A percentile compares a stretch with the other conserved stretches of the same genome.
Evolutionary conservation across 2,113 vertebrate genomes (phyloP).

Genomic region (Macrotis lagotis): DNA sequence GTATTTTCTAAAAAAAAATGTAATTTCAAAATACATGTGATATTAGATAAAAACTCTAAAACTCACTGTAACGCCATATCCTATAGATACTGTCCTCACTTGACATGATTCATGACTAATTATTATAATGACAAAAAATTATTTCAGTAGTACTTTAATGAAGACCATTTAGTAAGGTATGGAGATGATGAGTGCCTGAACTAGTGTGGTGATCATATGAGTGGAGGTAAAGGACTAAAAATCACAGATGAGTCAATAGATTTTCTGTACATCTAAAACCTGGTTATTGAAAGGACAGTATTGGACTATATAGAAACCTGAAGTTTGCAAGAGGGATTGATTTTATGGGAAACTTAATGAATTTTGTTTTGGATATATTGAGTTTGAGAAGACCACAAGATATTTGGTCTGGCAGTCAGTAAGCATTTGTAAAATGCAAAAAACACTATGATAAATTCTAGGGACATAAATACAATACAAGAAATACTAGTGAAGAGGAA

Average conservation of each 20-base stretch:
- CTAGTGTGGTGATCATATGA: not conserved
- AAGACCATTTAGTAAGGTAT: not conserved
- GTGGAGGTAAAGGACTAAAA: not conserved
- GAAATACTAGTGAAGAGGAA: not conserved
- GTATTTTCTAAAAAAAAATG: conserved; percentile 3
- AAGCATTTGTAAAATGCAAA: not conserved
- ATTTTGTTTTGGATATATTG: not conserved
- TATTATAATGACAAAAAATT: not conserved
- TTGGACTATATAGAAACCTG: not conserved
- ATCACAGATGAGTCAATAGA: not conserved
- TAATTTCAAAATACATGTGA: not conserved
- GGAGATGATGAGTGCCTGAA: not conserved
- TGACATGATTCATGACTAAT: not conserved
- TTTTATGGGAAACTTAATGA: not conserved
- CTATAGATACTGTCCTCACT: not conserved
- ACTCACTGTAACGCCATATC: not conserved
- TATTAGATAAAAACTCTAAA: not conserved
- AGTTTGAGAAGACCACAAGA: not conserved
- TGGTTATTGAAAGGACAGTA: not conserved
- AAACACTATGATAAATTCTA: not conserved
- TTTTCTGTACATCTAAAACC: not conserved
- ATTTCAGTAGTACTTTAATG: not conserved
- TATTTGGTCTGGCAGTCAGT: not conserved
- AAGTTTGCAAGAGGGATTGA: not conserved
- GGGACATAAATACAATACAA: not conserved